Conservation (phyloP, 2,797 vertebrate genomes). For the Agapornis canus region DNA sequence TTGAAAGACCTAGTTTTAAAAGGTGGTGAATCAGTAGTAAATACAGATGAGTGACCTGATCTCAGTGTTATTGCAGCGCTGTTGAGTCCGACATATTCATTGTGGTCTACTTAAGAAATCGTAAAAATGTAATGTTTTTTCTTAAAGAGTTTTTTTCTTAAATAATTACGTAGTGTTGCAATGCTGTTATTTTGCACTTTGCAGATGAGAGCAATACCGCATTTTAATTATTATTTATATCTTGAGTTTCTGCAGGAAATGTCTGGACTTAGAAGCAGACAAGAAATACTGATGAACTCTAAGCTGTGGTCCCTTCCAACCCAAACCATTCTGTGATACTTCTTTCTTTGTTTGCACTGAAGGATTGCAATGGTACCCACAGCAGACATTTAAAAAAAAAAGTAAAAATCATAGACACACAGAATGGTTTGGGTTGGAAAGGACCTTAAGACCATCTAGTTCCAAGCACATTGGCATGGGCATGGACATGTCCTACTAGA, state of each 20-base stretch:
- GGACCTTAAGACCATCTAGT: not conserved
- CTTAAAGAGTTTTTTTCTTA: not conserved
- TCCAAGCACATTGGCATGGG: not conserved
- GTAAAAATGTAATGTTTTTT: not conserved
- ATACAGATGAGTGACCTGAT: not conserved
- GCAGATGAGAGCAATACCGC: rapidly evolving
- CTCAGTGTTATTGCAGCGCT: not conserved
- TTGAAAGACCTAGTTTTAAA: not conserved
- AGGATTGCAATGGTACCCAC: not conserved
- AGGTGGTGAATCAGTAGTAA: not conserved
- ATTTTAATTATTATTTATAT: not conserved
- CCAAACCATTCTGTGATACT: not conserved
- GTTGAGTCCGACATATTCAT: not conserved
- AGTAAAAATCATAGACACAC: not conserved
- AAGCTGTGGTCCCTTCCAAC: not conserved
- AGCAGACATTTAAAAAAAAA: not conserved
- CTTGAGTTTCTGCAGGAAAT: not conserved
- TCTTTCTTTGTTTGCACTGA: not conserved
- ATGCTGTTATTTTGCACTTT: not conserved
- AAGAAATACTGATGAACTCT: not conserved
- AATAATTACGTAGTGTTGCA: not conserved
- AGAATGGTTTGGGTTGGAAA: not conserved
- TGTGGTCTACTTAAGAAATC: not conserved
- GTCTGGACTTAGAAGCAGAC: not conserved
- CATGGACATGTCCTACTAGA: not conserved